Conservation (phyloP, 92 coral and sea anemone genomes). For the Zoanthus gigantus region DNA sequence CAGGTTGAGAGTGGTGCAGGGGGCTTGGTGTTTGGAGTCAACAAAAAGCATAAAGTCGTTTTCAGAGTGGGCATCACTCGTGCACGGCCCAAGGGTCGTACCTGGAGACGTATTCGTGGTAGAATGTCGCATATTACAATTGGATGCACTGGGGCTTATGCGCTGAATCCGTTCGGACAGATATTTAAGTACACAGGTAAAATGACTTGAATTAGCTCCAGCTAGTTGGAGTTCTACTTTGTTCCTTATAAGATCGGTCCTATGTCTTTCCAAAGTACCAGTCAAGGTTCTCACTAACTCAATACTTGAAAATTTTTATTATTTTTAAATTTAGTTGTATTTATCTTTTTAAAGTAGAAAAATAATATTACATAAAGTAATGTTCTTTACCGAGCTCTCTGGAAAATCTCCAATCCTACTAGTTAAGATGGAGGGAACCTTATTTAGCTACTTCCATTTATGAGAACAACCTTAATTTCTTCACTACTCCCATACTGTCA, state of each 20-base stretch:
- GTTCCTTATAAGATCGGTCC: not conserved
- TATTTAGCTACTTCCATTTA: no score
- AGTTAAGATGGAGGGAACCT: no score
- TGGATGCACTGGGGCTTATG: slow-evolving; percentile 19
- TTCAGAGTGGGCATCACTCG: slow-evolving; percentile 29
- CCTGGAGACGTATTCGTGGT: slow-evolving; percentile 42
- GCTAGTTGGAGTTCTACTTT: not conserved
- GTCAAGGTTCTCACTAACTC: not conserved
- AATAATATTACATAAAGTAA: no score
- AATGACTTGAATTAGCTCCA: not conserved
- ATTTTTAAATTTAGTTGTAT: no score
- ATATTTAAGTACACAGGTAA: slow-evolving; percentile 36
- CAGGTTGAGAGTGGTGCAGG: slow-evolving; percentile 37
- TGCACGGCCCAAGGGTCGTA: slow-evolving; percentile 17
- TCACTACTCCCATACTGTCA: no score
- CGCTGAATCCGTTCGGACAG: slow-evolving; percentile 28
- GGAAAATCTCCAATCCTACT: no score
- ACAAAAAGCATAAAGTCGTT: slow-evolving; percentile 9
- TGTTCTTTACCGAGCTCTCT: no score
- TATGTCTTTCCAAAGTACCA: not conserved
- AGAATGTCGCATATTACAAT: slow-evolving; percentile 19
- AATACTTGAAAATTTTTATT: no score
- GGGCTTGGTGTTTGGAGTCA: slow-evolving; percentile 26
- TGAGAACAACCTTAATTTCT: no score
- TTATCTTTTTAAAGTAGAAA: no score